Evolutionary conservation across 2,113 vertebrate genomes (phyloP), one percentile per base, ranked within the genome.

Genomic region (Leucopternis melanops): DNA sequence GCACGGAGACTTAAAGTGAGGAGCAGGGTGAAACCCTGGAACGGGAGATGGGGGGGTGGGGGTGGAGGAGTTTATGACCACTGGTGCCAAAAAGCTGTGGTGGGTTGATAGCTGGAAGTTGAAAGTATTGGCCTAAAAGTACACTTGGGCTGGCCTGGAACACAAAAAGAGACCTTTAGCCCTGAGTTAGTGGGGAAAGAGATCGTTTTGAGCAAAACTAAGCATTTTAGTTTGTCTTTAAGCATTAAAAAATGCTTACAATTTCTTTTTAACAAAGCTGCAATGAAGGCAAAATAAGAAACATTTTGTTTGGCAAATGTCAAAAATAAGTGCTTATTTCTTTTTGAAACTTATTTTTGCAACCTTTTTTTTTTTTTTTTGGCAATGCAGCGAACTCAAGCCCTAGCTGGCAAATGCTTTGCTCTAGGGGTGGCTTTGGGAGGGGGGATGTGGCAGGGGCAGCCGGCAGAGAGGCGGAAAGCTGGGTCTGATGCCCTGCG

Each of bases 401-500:
- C 32, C 26, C 55, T 27, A 9, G 15, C 19, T 49, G 74, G 57
- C 2, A 34, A 59, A 63, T n/a, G 9, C 29, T 63, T 54, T 59
- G 70, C 5, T 29, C 23, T 59, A 72, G 45, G 36, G 47, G 15
- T 29, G 57, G 32, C 57, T 47, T 34, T 50, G 65, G 31, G 45
- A 45, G 16, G 27, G 57, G 34, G 54, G 36, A 61, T 4, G 0
- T 4, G 31, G 70, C 27, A 27, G 18, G 72, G 52, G 18, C 26
- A 45, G 29, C 26, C 0, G 3, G 7, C 7, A 32, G 27, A 54
- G 50, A 27, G 34, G 52, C 1, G 3, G 74, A 5, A 49, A 44
- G 42, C 31, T 0, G 21, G 11, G 13, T 23, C 36, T 1, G 1
- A 5, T 75, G 45, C 44, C 31, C 11, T 5, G 29, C 1, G 2